Conservation (phyloP, 1,140 invertebrate species). For the Coptotermes formosanus region DNA sequence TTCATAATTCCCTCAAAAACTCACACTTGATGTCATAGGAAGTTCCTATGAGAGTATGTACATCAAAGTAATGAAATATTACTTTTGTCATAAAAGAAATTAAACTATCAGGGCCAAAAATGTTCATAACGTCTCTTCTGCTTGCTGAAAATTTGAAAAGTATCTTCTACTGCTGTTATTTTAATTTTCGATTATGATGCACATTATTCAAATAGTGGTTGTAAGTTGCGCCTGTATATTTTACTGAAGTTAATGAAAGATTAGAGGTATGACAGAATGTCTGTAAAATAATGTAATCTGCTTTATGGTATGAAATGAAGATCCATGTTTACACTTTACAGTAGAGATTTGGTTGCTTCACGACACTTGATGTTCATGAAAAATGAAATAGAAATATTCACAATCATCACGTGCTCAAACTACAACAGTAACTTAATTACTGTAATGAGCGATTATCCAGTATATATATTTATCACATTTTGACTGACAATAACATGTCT, state of each 20-base stretch:
- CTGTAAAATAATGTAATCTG: not conserved
- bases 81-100: too few relatives aligned
- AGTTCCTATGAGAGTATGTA: not conserved
- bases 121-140: too few relatives aligned
- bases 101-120: too few relatives aligned
- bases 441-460: too few relatives aligned
- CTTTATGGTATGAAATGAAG: not conserved
- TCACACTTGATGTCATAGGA: not conserved
- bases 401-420: not conserved
- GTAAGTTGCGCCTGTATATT: not conserved
- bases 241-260: not conserved
- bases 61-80: not conserved
- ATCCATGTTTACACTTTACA: not conserved
- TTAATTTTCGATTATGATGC: not conserved
- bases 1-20: not conserved
- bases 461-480: too few relatives aligned
- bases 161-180: not conserved
- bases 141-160: not conserved
- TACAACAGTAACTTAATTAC: not conserved
- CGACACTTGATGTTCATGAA: not conserved
- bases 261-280: not conserved
- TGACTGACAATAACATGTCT: too few relatives aligned
- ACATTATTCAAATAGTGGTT: not conserved
- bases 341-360: not conserved
- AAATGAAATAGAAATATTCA: not conserved